Conservation (phyloP, 2,113 vertebrate species). For the Psammodynastes pulverulentus region DNA sequence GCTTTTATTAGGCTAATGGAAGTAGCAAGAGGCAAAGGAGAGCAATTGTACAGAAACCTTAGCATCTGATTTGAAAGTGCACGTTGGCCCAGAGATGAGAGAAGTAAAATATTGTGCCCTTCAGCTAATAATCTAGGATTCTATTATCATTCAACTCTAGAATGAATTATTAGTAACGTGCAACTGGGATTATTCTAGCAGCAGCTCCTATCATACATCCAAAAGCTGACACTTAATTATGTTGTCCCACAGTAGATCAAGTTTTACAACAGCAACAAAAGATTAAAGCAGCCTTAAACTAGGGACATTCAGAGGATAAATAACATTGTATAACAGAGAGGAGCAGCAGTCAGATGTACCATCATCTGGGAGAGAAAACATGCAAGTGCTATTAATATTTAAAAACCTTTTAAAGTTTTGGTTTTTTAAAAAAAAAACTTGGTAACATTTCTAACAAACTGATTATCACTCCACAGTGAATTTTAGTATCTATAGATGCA, state of each 20-base stretch:
- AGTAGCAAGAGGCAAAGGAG: conserved; percentile 20
- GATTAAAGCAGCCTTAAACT: conserved; percentile 71
- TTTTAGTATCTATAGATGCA: conserved; percentile 45
- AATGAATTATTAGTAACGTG: conserved; percentile 66
- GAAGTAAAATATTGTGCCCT: conserved; percentile 52
- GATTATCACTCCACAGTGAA: conserved; percentile 44
- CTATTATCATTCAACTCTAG: conserved; percentile 62
- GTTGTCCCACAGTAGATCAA: conserved; percentile 72
- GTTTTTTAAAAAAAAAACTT: conserved; percentile 33
- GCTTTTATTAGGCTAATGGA: conserved; percentile 27
- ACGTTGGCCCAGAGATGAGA: conserved; percentile 27
- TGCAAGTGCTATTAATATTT: conserved; percentile 65
- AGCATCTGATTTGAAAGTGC: neutral
- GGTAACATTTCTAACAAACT: conserved; percentile 45
- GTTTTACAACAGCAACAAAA: conserved; percentile 73
- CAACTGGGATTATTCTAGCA: conserved; percentile 59
- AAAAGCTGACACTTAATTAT: conserved; percentile 74
- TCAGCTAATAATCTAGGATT: conserved; percentile 66
- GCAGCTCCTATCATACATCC: conserved; percentile 58
- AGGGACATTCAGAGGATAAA: conserved; percentile 70
- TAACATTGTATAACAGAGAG: conserved; percentile 42
- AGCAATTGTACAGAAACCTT: accelerated
- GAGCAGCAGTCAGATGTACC: conserved; percentile 53
- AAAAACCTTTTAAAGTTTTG: conserved; percentile 56
- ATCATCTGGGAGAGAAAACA: conserved; percentile 63